These are phyloP conservation scores for Darevskia nairensis DNA, from an alignment of 2,797 vertebrate genomes.

Conservation along the genomic window DNA sequence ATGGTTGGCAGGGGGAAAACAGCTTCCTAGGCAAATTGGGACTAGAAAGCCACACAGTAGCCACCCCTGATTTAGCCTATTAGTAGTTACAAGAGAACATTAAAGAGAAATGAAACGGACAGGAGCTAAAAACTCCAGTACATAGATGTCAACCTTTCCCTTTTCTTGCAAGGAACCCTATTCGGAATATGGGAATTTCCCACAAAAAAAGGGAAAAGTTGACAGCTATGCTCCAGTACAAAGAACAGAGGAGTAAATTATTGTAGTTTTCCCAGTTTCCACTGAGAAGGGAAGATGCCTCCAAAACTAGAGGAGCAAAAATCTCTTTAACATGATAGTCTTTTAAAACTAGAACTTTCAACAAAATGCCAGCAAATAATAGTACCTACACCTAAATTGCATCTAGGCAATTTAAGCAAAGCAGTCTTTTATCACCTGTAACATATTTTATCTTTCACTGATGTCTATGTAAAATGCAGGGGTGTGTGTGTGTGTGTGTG, in stretches of 20 bases:
- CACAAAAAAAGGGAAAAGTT: no score
- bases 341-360: background rate
- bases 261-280: background rate
- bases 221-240: background rate
- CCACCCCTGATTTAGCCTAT: background rate
- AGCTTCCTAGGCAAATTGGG: no score
- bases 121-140: background rate
- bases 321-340: background rate
- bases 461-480: constrained; percentile 9
- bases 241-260: background rate
- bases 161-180: no score
- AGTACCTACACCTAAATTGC: background rate
- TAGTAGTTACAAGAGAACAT: background rate
- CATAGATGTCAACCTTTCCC: no score
- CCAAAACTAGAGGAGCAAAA: background rate
- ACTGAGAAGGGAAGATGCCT: background rate
- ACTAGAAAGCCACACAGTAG: no score
- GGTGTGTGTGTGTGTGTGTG: background rate
- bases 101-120: background rate
- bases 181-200: no score
- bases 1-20: no score
- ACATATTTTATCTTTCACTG: constrained; percentile 19
- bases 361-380: background rate
- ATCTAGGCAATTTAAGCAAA: background rate
- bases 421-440: background rate